Base-by-base conservation (phyloP, 1,140 invertebrate species). In the Telenomus remus region DNA sequence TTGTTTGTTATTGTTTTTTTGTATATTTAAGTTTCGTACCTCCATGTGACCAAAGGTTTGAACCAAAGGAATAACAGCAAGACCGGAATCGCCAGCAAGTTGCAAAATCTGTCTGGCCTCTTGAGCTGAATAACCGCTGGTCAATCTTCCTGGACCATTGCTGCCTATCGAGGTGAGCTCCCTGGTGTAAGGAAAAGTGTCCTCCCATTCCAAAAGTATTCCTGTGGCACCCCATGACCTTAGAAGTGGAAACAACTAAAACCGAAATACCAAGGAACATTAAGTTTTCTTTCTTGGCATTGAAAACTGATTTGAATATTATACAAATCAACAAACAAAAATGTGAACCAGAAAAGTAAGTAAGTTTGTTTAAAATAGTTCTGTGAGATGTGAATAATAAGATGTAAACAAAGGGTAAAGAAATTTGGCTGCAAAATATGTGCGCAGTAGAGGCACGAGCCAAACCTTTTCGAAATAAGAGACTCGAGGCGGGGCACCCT, bases 21-120 rank as follows among this genome's bases (percentile, higher is more conserved):
- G 3, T 37, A 8, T 53, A n/a, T 57, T 3, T 3, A 27, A 27
- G 6, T 27, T 1, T 27, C 1, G 6, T 66, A 89, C 89, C 83
- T 98, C 96, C 83, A 97, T 85, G 86, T 99, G 97, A 1, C 97
- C 97, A 88, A 99, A 98, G 4, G 97, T 98, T 88, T 98, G 98
- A 7, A 99, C 90, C 3, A 99, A 89, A 13, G 98, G 98, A 79
- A 99, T 95, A 1, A 98, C 91, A 69, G 94, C 92, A 0, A 99
- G 87, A 1, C 89, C 86, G 42, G 83, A 90, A 72, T 92, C 87
- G 63, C 91, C 89, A 8, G 93, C 92, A 46, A 92, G 81, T 44
- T 89, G 84, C 13, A 91, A 76, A 14, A 95, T 89, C 64, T 88
- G 86, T 10, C 82, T 79, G 42, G 94, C 90, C 57, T 94, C 91